phyloP scores from a whole-genome alignment of 2,113 vertebrate species.

The Istiophorus platypterus region DNA sequence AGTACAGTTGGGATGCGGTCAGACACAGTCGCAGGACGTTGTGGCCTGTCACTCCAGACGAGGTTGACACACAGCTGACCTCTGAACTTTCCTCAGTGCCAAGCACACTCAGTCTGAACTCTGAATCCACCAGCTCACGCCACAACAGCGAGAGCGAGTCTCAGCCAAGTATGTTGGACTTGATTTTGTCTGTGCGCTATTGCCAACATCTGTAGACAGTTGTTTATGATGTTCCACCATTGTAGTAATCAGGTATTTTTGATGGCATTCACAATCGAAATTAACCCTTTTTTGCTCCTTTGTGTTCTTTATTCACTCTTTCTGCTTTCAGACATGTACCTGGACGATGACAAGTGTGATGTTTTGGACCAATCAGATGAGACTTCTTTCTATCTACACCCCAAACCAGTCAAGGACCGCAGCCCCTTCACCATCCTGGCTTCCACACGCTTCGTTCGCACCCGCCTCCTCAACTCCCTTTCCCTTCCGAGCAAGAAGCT shows the following conservation, averaged over 20 bases:
- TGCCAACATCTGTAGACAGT: not conserved
- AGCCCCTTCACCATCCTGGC: conserved; percentile 95
- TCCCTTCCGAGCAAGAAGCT: conserved; percentile 96
- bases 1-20: conserved; percentile 95
- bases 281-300: not conserved
- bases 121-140: conserved; percentile 95
- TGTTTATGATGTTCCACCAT: not conserved
- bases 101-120: conserved; percentile 90
- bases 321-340: conserved; percentile 90
- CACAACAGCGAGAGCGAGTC: conserved; percentile 99
- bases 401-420: conserved; percentile 93
- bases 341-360: conserved; percentile 94
- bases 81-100: conserved; percentile 85
- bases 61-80: conserved; percentile 87
- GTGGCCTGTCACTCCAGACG: conserved; percentile 97
- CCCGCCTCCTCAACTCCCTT: conserved; percentile 93
- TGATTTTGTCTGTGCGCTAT: not conserved
- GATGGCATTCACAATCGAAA: no score
- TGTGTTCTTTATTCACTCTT: not conserved
- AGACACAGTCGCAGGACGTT: conserved; percentile 94
- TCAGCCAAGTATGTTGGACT: conserved; percentile 89
- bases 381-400: conserved; percentile 87
- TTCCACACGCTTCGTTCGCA: conserved; percentile 93
- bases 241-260: not conserved
- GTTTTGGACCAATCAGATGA: conserved; percentile 91